phyloP scores from a whole-genome alignment of 2,888 invertebrate species.

The Eurois occulta region DNA sequence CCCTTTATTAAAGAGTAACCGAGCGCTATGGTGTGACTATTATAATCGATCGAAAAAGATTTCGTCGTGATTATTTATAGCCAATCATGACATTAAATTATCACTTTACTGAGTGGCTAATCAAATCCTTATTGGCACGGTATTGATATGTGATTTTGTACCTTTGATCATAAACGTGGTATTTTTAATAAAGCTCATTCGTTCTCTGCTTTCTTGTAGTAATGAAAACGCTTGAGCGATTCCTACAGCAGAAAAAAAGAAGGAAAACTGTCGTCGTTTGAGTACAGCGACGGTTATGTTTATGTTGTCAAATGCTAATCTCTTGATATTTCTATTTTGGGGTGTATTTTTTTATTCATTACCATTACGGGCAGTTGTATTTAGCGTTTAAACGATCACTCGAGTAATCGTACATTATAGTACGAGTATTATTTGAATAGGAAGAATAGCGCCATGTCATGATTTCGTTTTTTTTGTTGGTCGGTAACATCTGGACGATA shows the following conservation, averaged over 20 bases:
- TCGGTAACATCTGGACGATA: no score
- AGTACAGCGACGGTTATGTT: not conserved
- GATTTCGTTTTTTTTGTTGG: no score
- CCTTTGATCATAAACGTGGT: constrained; percentile 8
- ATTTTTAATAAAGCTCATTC: constrained; percentile 6
- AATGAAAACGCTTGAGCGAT: not conserved
- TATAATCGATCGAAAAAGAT: not conserved
- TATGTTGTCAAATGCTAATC: not conserved
- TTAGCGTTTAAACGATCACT: not conserved
- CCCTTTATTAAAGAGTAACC: constrained; percentile 24
- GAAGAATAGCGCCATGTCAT: not conserved
- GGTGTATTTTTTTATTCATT: not conserved
- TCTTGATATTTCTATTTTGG: not conserved
- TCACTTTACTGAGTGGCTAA: not conserved
- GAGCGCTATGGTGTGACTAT: constrained; percentile 30
- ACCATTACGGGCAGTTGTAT: not conserved
- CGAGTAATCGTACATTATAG: constrained; percentile 10
- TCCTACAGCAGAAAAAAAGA: not conserved
- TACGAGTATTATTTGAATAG: not conserved
- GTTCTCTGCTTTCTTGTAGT: constrained; percentile 3
- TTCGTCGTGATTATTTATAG: not conserved
- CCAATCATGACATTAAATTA: not conserved
- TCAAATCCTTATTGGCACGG: not conserved
- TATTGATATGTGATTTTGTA: not conserved
- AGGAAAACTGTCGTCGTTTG: not conserved